These are phyloP conservation scores for Misgurnus anguillicaudatus DNA, from an alignment of 2,113 vertebrate species.

Conservation along the genomic window DNA sequence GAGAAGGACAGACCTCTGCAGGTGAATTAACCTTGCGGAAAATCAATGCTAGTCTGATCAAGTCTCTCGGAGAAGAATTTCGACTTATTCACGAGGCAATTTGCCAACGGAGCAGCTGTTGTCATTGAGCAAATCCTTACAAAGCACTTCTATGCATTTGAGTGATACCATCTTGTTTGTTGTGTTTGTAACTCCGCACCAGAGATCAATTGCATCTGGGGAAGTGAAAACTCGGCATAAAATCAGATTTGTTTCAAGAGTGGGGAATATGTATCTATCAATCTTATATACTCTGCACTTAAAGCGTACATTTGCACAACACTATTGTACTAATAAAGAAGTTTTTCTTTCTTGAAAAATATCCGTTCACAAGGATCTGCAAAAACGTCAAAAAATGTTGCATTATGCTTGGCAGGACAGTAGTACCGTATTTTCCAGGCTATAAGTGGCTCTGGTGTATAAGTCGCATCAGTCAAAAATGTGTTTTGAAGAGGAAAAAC, in stretches of 20 bases:
- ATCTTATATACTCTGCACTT: background rate
- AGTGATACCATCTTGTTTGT: conserved; percentile 36
- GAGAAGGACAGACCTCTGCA: conserved; percentile 55
- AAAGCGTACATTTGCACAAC: too few relatives aligned
- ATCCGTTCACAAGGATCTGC: too few relatives aligned
- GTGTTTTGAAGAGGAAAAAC: too few relatives aligned
- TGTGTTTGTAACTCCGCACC: conserved; percentile 27
- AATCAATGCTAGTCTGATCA: conserved; percentile 65
- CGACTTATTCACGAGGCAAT: conserved; percentile 43
- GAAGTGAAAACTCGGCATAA: conserved; percentile 27
- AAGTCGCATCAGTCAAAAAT: too few relatives aligned
- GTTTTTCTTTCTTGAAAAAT: too few relatives aligned
- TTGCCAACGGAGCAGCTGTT: conserved; percentile 27
- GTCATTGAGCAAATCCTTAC: conserved; percentile 43
- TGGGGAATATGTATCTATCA: background rate
- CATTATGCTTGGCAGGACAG: too few relatives aligned
- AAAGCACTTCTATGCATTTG: conserved; percentile 44
- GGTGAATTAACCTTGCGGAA: conserved; percentile 54
- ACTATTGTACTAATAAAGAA: too few relatives aligned
- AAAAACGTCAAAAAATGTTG: too few relatives aligned
- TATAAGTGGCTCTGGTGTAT: too few relatives aligned
- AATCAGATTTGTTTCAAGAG: conserved; percentile 13
- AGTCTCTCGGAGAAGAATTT: conserved; percentile 41
- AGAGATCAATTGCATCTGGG: conserved; percentile 34
- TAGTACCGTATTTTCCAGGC: too few relatives aligned